Conservation (phyloP, 2,888 invertebrate genomes). For the Dicycla oo region DNA sequence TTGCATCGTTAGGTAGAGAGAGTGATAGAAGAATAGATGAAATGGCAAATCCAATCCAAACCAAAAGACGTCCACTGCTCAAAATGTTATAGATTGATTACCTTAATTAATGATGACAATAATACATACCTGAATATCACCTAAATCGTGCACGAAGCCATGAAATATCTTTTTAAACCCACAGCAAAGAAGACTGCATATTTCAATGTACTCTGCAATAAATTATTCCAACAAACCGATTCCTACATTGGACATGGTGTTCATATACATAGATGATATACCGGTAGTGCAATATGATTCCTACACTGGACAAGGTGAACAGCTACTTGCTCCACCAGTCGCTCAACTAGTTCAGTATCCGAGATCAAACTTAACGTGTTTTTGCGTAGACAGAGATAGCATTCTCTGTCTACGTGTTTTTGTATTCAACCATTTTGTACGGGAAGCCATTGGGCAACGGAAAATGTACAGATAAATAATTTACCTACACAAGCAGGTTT, state of each 20-base stretch:
- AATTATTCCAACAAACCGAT: background rate
- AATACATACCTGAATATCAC: background rate
- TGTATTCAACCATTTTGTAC: background rate
- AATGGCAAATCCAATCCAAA: background rate
- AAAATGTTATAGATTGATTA: too few species aligned
- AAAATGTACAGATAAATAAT: background rate
- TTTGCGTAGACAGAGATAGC: too few species aligned
- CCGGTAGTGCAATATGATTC: background rate
- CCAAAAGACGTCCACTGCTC: background rate
- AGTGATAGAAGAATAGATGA: background rate
- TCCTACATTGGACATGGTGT: background rate
- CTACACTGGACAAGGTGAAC: background rate
- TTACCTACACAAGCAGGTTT: background rate
- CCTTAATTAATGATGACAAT: background rate
- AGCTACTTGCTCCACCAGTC: background rate
- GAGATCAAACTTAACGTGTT: background rate
- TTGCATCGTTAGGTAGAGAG: background rate
- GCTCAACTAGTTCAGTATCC: background rate
- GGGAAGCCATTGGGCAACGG: background rate
- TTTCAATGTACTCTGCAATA: background rate
- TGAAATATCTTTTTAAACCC: background rate
- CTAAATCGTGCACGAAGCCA: background rate
- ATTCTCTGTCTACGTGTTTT: too few species aligned
- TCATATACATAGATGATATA: background rate
- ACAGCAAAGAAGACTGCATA: background rate